These are phyloP conservation scores for Craseonycteris thonglongyai DNA, from an alignment of 2,113 vertebrate species.

Conservation along the genomic window DNA sequence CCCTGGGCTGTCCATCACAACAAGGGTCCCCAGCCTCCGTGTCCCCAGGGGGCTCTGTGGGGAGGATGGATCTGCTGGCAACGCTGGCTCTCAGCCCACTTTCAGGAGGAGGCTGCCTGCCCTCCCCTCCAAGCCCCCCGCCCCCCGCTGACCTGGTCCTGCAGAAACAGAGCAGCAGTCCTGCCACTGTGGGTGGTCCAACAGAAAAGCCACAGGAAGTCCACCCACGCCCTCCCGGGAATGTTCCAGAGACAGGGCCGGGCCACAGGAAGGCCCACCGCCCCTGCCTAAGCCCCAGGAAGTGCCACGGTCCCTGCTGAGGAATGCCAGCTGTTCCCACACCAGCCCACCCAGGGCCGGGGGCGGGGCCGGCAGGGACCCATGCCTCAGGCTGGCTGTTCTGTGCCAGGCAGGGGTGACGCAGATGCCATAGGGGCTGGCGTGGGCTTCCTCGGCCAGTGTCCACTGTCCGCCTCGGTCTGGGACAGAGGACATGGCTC, in stretches of 20 bases:
- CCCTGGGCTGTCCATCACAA: background rate
- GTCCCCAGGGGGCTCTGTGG: accelerated
- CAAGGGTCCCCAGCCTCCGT: background rate
- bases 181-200: accelerated
- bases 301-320: background rate
- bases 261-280: background rate
- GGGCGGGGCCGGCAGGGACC: no score
- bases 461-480: background rate
- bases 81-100: no score
- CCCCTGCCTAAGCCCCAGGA: background rate
- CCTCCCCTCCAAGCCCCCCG: no score
- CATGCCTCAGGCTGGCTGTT: background rate
- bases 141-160: background rate
- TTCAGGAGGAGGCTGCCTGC: background rate
- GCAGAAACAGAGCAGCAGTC: no score
- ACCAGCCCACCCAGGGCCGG: accelerated
- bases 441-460: background rate
- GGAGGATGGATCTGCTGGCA: no score
- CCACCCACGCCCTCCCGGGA: background rate
- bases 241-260: accelerated
- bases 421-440: background rate
- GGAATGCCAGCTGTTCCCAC: background rate
- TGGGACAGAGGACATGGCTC: background rate
- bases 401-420: background rate
- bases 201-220: background rate